These are phyloP conservation scores for Buphagus erythrorhynchus DNA, from an alignment of 2,797 vertebrate genomes.

Conservation along the genomic window DNA sequence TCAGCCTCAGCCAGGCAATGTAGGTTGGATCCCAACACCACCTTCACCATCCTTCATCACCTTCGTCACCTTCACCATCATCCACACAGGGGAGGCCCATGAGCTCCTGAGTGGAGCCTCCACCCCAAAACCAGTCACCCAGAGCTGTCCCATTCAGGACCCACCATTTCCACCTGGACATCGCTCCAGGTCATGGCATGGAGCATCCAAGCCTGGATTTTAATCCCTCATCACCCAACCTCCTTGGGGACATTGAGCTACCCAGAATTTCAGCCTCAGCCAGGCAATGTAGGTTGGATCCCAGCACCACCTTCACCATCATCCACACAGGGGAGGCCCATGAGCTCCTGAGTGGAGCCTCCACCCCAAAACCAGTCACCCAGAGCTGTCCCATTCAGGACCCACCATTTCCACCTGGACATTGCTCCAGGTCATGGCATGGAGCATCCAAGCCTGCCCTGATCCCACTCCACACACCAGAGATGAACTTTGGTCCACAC, in stretches of 20 bases:
- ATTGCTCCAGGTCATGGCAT: rapidly evolving
- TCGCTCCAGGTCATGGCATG: rapidly evolving
- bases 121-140: rapidly evolving
- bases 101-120: background rate
- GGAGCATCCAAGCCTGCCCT: rapidly evolving
- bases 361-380: rapidly evolving
- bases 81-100: rapidly evolving
- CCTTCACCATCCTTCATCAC: too few relatives aligned
- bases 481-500: rapidly evolving
- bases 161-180: rapidly evolving
- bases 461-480: rapidly evolving
- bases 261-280: background rate
- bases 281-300: rapidly evolving
- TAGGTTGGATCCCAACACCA: rapidly evolving
- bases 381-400: background rate
- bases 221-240: background rate
- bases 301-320: background rate
- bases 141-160: background rate
- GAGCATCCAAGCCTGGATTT: background rate
- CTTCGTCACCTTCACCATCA: too few relatives aligned
- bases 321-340: rapidly evolving
- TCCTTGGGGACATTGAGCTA: rapidly evolving
- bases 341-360: background rate
- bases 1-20: rapidly evolving
- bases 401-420: rapidly evolving